Evolutionary conservation across 2,113 vertebrate genomes (phyloP), one percentile per base, ranked within the genome.

Genomic region (Lichenostomus cassidix): DNA sequence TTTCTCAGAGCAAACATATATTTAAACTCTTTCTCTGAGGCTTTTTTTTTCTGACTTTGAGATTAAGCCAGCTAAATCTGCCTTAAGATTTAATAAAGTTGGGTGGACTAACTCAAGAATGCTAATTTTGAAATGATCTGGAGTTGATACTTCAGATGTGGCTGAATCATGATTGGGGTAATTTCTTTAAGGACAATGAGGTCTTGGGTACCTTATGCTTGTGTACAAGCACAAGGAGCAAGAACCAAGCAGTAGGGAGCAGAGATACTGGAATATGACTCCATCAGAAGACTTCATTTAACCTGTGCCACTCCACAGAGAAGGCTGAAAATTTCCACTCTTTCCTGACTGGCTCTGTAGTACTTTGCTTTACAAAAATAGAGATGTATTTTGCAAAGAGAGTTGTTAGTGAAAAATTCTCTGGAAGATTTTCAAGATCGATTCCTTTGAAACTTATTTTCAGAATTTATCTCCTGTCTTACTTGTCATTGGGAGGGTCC

Each of bases 381-480:
- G 77, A 94, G 81, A 63, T 67, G 15, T 80, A 58, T 76, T 89
- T 87, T 63, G 55, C 67, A 55, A 83, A 83, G 46, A 56, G 28
- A 79, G 41, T 42, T 89, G 73, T 70, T 76, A 65, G 35, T 67
- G 68, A 56, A 81, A 86, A 70, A 86, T 55, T 37, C 50, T 78
- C 25, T 31, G 44, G 35, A 68, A 59, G 33, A 11, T 70, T 93
- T 88, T 92, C 71, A 71, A 46, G 64, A 89, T 90, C 0, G 4
- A 93, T 96, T 93, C 86, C 65, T 90, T 78, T 68, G 76, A 87
- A 87, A 68, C 60, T 90, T 86, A 44, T 89, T 94, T 93, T 88
- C 31, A 78, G 79, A 74, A 90, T 52, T 25, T 86, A 58, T 94
- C 18, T 90, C 31, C 73, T 89, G 71, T 77, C 85, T 56, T 67